Percentiles rank a stretch among this genome's conserved stretches.
Evolutionary conservation across 1,140 invertebrate species (phyloP).

Genomic region (Orchesella cincta): DNA sequence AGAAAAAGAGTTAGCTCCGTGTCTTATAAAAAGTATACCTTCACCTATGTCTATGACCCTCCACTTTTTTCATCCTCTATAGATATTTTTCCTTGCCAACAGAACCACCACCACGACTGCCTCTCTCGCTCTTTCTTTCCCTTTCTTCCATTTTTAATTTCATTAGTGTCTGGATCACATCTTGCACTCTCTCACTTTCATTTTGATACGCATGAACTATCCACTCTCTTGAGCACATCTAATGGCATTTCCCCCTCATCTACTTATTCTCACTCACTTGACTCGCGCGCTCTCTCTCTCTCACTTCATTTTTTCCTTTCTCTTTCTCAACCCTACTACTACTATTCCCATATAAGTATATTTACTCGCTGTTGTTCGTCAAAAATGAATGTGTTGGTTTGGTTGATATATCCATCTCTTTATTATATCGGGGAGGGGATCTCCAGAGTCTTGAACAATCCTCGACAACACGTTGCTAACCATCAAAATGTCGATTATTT

Average conservation of each 20-base stretch:
- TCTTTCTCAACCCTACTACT: conserved; percentile 1
- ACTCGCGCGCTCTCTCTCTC: conserved; percentile 17
- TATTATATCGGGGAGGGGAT: background rate
- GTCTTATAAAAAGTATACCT: too few relatives aligned
- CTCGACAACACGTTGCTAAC: conserved; percentile 15
- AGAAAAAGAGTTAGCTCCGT: too few relatives aligned
- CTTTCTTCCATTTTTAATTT: conserved; percentile 48
- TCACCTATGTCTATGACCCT: too few relatives aligned
- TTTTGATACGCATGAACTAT: conserved; percentile 47
- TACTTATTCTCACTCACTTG: conserved; percentile 32
- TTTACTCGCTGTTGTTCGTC: background rate
- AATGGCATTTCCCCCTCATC: conserved; percentile 17
- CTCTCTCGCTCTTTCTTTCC: conserved; percentile 40
- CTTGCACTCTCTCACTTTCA: conserved; percentile 42
- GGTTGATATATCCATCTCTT: background rate
- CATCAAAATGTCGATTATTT: conserved; percentile 7
- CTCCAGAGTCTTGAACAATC: conserved; percentile 5
- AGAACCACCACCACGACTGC: conserved; percentile 37
- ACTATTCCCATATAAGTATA: background rate
- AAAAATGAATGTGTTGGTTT: background rate
- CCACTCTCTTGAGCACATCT: conserved; percentile 32
- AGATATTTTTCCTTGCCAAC: too few relatives aligned
- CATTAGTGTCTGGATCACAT: conserved; percentile 49
- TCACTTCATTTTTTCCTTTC: conserved; percentile 29
- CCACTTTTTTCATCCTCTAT: too few relatives aligned